Conservation (phyloP, 2,888 invertebrate species). For the Smittia sp. region DNA sequence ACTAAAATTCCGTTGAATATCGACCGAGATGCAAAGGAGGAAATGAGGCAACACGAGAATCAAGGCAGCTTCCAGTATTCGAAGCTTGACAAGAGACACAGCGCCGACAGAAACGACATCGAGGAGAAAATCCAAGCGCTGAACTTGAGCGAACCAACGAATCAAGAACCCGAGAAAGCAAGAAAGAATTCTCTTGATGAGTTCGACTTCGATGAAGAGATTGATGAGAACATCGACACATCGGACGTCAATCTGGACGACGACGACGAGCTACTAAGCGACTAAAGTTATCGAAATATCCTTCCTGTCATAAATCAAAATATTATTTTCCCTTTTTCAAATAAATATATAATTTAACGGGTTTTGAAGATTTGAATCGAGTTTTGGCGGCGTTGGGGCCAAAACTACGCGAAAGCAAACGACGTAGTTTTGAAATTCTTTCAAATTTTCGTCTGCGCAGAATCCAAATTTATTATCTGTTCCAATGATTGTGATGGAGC, state of each 20-base stretch:
- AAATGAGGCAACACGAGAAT: constrained; percentile 64
- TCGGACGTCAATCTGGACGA: constrained; percentile 72
- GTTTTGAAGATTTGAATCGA: too few species aligned
- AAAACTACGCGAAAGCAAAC: too few species aligned
- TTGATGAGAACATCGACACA: constrained; percentile 77
- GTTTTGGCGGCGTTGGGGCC: too few species aligned
- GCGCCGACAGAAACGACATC: constrained; percentile 24
- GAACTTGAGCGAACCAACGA: constrained; percentile 30
- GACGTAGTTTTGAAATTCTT: too few species aligned
- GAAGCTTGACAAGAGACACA: constrained; percentile 43
- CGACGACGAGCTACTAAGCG: constrained; percentile 69
- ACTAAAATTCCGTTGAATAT: constrained; percentile 59
- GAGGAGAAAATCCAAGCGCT: constrained; percentile 36
- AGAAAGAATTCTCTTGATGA: constrained; percentile 52
- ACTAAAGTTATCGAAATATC: constrained; percentile 47
- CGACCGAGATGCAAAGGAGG: constrained; percentile 68
- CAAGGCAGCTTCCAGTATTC: constrained; percentile 55
- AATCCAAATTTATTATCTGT: too few species aligned
- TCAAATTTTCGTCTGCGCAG: too few species aligned
- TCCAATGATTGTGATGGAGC: not conserved
- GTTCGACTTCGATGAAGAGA: constrained; percentile 64
- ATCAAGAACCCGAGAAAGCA: constrained; percentile 45
- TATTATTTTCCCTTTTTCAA: not conserved
- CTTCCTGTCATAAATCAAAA: not conserved
- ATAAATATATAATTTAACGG: too few species aligned